Percentiles rank a stretch among this genome's conserved stretches.
phyloP scores from a whole-genome alignment of 1,140 invertebrate species.

The Lethocerus indicus region DNA sequence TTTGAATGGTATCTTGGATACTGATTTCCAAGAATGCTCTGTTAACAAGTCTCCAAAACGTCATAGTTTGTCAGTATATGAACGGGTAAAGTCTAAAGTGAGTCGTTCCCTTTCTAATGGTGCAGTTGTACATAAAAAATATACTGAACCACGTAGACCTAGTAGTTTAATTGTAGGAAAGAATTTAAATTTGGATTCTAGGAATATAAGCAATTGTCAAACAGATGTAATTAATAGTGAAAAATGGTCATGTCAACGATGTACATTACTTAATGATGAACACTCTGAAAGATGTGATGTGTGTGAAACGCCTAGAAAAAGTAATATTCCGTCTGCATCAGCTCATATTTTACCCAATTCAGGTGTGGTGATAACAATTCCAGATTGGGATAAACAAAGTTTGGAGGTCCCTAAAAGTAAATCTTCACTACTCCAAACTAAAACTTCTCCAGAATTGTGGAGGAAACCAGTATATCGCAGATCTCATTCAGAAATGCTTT shows the following conservation, averaged over 20 bases:
- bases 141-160: conserved; percentile 13
- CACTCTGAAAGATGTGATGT: conserved; percentile 37
- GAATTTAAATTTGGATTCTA: conserved; percentile 20
- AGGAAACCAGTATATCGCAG: conserved; percentile 24
- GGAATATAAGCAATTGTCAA: too few species aligned
- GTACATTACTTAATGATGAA: conserved; percentile 34
- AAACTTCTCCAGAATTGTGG: conserved; percentile 30
- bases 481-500: conserved; percentile 29
- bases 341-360: conserved; percentile 27
- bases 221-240: too few species aligned
- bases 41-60: conserved; percentile 29
- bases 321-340: conserved; percentile 26
- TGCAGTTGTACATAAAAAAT: conserved; percentile 12
- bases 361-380: conserved; percentile 32
- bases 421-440: conserved; percentile 28
- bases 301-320: conserved; percentile 37
- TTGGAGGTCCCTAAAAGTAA: conserved; percentile 11
- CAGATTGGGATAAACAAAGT: conserved; percentile 26
- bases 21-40: conserved; percentile 8
- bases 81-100: conserved; percentile 38
- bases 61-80: conserved; percentile 34
- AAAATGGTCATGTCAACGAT: conserved; percentile 39
- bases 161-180: conserved; percentile 18
- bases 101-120: conserved; percentile 35
- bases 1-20: conserved; percentile 11